These are phyloP conservation scores for Invenusta paracnida DNA, from an alignment of 2,888 invertebrate genomes.

Conservation along the genomic window DNA sequence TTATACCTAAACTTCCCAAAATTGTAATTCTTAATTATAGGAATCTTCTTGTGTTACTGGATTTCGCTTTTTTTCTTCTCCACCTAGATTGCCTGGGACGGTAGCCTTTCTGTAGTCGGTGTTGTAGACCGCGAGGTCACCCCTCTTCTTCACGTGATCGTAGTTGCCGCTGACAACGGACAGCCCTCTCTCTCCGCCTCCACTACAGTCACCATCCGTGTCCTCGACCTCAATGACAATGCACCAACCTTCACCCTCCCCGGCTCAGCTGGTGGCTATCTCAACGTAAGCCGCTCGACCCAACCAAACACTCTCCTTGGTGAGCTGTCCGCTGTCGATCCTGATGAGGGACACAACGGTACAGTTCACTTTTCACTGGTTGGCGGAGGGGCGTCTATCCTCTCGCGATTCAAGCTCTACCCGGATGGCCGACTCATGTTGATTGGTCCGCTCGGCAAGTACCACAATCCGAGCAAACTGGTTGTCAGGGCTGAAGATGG, in stretches of 20 bases:
- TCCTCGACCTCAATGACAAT: conserved; percentile 37
- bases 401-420: not conserved
- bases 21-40: no score
- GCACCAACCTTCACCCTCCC: conserved; percentile 28
- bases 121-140: conserved; percentile 20
- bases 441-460: not conserved
- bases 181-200: conserved; percentile 1
- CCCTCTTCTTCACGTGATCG: not conserved
- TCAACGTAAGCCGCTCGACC: conserved; percentile 4
- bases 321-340: conserved; percentile 2
- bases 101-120: conserved; percentile 2
- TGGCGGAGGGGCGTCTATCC: not conserved
- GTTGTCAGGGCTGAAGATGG: conserved; percentile 14
- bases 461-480: not conserved
- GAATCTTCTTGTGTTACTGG: no score
- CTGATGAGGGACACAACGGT: conserved; percentile 28
- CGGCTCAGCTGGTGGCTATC: not conserved
- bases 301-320: not conserved
- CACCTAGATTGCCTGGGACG: conserved; percentile 8
- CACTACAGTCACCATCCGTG: conserved; percentile 4
- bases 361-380: not conserved
- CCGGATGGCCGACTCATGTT: conserved; percentile 27
- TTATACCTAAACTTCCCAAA: no score
- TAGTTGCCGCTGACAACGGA: conserved; percentile 20
- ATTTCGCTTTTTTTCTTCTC: no score